Percentiles rank a stretch among this genome's conserved stretches.
Conservation (phyloP, 2,888 invertebrate genomes). For the Drosophila nr. perissopoda region DNA sequence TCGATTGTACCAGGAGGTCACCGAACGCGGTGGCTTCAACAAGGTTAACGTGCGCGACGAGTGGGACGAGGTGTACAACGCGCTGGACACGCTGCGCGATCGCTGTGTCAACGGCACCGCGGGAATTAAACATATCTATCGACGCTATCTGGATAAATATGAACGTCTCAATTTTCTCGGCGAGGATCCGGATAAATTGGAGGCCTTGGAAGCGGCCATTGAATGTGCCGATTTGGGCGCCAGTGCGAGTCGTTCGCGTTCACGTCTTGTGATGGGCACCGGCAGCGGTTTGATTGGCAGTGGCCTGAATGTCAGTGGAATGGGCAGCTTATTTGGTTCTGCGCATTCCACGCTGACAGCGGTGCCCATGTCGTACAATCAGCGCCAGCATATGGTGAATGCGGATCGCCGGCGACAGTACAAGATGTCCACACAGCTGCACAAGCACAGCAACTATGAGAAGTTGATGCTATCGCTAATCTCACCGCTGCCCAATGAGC, state of each 20-base stretch:
- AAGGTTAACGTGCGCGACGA: constrained; percentile 96
- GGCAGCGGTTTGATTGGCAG: constrained; percentile 87
- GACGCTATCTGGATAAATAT: constrained; percentile 93
- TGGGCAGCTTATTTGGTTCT: constrained; percentile 78
- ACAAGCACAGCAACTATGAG: constrained; percentile 91
- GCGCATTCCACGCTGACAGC: constrained; percentile 65
- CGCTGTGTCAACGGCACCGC: constrained; percentile 95
- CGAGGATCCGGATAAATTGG: constrained; percentile 92
- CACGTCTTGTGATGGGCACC: constrained; percentile 84
- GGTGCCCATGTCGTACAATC: constrained; percentile 91
- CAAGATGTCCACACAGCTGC: constrained; percentile 89
- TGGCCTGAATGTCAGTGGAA: constrained; percentile 86
- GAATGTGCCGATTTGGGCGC: constrained; percentile 86
- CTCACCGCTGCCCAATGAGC: constrained; percentile 99
- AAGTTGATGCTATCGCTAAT: constrained; percentile 95
- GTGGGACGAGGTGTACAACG: constrained; percentile 93
- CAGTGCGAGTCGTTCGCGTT: constrained; percentile 91
- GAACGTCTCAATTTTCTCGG: constrained; percentile 95
- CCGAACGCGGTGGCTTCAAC: constrained; percentile 96
- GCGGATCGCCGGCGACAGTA: constrained; percentile 88
- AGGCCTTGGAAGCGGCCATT: constrained; percentile 86
- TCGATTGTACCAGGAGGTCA: constrained; percentile 95
- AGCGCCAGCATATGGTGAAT: constrained; percentile 90
- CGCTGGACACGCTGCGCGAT: constrained; percentile 91
- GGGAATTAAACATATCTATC: constrained; percentile 93